Percentiles rank a stretch among this genome's conserved stretches.
Evolutionary conservation across 2,888 invertebrate species (phyloP).

Genomic region (Chymomyza procnemis): DNA sequence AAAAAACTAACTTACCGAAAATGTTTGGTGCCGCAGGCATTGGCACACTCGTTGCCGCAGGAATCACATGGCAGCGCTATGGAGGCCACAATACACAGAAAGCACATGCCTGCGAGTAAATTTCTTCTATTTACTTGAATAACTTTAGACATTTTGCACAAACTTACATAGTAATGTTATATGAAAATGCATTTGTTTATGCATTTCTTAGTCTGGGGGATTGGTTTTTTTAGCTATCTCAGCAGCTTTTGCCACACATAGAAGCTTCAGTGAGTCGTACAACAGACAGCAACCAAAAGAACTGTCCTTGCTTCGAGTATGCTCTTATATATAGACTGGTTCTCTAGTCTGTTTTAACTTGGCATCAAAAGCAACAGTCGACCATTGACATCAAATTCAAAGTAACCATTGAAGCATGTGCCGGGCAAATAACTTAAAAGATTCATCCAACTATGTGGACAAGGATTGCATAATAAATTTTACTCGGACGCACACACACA

Average conservation of each 20-base stretch:
- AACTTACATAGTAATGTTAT: slow-evolving; percentile 65
- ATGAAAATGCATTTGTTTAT: slow-evolving; percentile 50
- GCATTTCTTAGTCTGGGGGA: slow-evolving; percentile 51
- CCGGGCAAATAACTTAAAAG: slow-evolving; percentile 32
- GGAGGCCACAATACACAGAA: slow-evolving; percentile 52
- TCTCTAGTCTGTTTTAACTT: background rate
- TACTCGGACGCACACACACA: slow-evolving; percentile 25
- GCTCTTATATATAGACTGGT: slow-evolving; percentile 39
- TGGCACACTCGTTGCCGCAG: slow-evolving; percentile 83
- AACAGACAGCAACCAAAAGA: slow-evolving; percentile 52
- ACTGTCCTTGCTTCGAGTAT: slow-evolving; percentile 10
- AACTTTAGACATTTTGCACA: background rate
- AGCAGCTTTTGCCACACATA: slow-evolving; percentile 45
- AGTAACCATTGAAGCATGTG: slow-evolving; percentile 60
- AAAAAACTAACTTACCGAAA: slow-evolving; percentile 77
- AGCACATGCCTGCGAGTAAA: slow-evolving; percentile 51
- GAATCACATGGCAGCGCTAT: slow-evolving; percentile 81
- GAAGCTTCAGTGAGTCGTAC: slow-evolving; percentile 30
- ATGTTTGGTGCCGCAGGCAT: slow-evolving; percentile 83
- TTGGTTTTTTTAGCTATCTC: slow-evolving; percentile 22
- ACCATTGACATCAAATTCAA: slow-evolving; percentile 46
- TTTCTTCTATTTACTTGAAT: background rate
- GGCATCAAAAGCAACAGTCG: background rate
- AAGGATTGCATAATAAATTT: slow-evolving; percentile 64
- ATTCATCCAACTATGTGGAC: slow-evolving; percentile 50